Base-by-base conservation (phyloP, 2,888 invertebrate genomes). In the Dolomedes plantarius region DNA sequence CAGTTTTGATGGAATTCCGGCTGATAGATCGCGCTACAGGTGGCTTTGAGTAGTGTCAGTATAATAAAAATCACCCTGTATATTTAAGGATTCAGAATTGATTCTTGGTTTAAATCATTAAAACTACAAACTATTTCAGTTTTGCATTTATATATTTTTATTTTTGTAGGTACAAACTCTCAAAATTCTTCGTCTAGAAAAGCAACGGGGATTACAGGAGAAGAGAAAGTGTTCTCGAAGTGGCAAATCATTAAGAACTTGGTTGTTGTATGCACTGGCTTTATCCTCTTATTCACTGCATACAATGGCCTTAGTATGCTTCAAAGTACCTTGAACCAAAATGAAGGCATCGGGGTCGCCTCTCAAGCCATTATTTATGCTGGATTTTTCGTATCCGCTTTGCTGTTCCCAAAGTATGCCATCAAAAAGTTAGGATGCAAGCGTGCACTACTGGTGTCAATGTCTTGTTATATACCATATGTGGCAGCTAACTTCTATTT, bases 241-340 rank as follows among this genome's bases (percentile, higher is more conserved):
- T 46, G 87, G 23, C 72, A 96, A 90, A 97, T 98, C 91, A 91
- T 97, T 89, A 97, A 97, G 92, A 98, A 98, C 92, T 94, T 98
- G 73, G 93, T 95, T 77, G 95, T 97, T 41, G 95, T 98, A 72
- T 97, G 97, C 89, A 93, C 95, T 88, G 96, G 97, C 31, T 98
- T 98, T 92, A 96, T 98, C 95, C 96, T 98, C 89, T 96, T 97
- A 91, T 97, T 98, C 92, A 98, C 98, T 78, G 97, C 98, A 77
- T 98, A 98, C 92, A 96, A 97, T 92, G 97, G 97, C 79, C 96
- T 97, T 89, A 96, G 97, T 39, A 98, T 97, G 91, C 93, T 99
- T 73, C 98, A 93, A 89, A 97, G 97, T 87, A 97, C 96, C 89
- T 95, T 98, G 90, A 97, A 98, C 92, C 95, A 96, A 79, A 94